Conservation (phyloP, 2,797 vertebrate genomes). For the Lates japonicus region DNA sequence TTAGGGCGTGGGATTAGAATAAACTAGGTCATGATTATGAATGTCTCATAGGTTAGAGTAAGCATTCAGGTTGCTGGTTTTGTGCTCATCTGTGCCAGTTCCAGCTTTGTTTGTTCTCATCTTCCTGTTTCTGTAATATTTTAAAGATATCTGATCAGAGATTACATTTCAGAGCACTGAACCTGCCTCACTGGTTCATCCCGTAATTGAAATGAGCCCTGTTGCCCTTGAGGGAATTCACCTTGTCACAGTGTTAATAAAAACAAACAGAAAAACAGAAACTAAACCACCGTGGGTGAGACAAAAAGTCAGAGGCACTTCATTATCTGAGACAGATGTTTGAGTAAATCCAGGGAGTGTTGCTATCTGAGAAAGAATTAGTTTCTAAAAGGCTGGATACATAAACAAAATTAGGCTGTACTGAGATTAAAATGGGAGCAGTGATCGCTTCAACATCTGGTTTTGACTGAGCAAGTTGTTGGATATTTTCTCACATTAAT, state of each 20-base stretch:
- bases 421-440: not conserved
- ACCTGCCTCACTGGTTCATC: not conserved
- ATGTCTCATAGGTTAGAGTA: not conserved
- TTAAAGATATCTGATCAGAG: not conserved
- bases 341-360: not conserved
- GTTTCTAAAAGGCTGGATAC: not conserved
- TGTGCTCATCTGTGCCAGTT: not conserved
- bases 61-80: not conserved
- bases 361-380: not conserved
- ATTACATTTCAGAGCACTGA: not conserved
- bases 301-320: not conserved
- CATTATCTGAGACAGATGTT: not conserved
- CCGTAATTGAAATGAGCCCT: not conserved
- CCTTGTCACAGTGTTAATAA: not conserved
- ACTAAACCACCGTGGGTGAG: not conserved
- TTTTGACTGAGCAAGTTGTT: not conserved
- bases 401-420: not conserved
- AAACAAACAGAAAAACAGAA: constrained; percentile 29
- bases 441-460: not conserved
- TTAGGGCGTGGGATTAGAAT: not conserved
- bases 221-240: not conserved
- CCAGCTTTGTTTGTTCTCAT: constrained; percentile 9
- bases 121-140: constrained; percentile 14
- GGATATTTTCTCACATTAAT: not conserved
- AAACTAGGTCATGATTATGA: not conserved